Percentiles rank a stretch among this genome's conserved stretches.
Evolutionary conservation across 2,888 invertebrate genomes (phyloP).

Genomic region (Tuberolachnus salignus): DNA sequence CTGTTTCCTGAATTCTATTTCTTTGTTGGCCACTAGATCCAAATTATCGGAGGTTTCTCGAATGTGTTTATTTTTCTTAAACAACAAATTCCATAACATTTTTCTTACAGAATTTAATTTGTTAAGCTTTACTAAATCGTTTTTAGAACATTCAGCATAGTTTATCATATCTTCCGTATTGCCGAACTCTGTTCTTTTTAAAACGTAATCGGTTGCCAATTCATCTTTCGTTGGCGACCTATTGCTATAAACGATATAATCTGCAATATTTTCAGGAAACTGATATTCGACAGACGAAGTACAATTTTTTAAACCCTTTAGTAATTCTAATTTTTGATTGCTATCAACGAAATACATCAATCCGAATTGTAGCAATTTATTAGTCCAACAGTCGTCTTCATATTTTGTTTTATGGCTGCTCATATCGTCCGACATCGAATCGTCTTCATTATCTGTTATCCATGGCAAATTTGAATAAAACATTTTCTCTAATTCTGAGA

Average conservation of each 20-base stretch:
- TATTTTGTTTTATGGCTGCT: too few species aligned
- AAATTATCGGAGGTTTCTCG: background rate
- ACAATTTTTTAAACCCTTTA: background rate
- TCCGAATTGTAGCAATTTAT: background rate
- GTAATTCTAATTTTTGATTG: background rate
- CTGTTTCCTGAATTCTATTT: slow-evolving; percentile 12
- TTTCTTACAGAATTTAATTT: background rate
- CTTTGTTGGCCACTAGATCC: slow-evolving; percentile 1
- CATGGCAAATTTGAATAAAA: background rate
- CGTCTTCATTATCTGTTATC: background rate
- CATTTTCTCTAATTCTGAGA: background rate
- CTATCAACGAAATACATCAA: background rate
- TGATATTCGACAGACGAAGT: background rate
- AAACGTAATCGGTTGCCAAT: slow-evolving; percentile 7
- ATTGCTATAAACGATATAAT: background rate
- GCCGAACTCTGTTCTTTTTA: background rate
- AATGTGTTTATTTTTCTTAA: background rate
- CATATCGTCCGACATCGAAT: too few species aligned
- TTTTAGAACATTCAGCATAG: background rate
- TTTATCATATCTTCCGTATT: background rate
- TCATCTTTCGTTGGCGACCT: background rate
- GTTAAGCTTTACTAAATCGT: background rate
- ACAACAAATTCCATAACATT: background rate
- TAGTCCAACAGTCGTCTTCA: background rate
- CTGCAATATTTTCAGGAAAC: background rate